Evolutionary conservation across 2,113 vertebrate genomes (phyloP), one percentile per base, ranked within the genome.

Genomic region (Sylvicapra grimmia): DNA sequence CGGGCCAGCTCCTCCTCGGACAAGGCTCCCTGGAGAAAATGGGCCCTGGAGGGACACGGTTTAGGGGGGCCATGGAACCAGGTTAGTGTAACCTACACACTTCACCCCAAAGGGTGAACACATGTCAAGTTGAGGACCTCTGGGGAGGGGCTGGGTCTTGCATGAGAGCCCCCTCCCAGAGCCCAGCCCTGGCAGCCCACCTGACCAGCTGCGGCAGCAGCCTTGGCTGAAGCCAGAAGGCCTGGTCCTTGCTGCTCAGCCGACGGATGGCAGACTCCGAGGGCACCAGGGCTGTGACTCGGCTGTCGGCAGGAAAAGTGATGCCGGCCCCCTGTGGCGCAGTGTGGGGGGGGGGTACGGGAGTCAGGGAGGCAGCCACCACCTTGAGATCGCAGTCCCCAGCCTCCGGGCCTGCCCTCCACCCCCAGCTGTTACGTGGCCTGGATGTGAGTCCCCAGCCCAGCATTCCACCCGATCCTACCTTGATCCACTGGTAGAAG

Each of bases 241-340:
- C 54, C 21, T 86, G 88, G 36, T 99, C 98, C 40, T 89, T n/a
- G 0, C 29, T 11, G 68, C 83, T 99, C 94, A 99, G 29, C 96
- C 98, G 99, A 80, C 14, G 98, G 96, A 99, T 75, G 47, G 99
- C 99, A 7, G 94, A 82, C 33, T 97, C 96, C 0, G 98, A 98
- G 1, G 99, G 99, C 86, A 99, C 99, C 96, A 99, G 94, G 72
- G 99, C 98, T 6, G 99, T 99, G 88, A 99, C 44, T 83, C 98
- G 99, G 61, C 96, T 87, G 89, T 91, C 98, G n/a, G 96, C 97
- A 27, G 99, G 99, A 83, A 99, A 99, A 49, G 97, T 88, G 97
- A 99, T 77, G 92, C 97, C 86, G 4, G 99, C 98, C 65, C 94
- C 98, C 99, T 99, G 98, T 4, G 21, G 51, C 16, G 5, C 0